Percentiles rank a stretch among this genome's conserved stretches.
These are phyloP conservation scores for Xanthia icteritia DNA, from an alignment of 2,888 invertebrate genomes.

Conservation along the genomic window DNA sequence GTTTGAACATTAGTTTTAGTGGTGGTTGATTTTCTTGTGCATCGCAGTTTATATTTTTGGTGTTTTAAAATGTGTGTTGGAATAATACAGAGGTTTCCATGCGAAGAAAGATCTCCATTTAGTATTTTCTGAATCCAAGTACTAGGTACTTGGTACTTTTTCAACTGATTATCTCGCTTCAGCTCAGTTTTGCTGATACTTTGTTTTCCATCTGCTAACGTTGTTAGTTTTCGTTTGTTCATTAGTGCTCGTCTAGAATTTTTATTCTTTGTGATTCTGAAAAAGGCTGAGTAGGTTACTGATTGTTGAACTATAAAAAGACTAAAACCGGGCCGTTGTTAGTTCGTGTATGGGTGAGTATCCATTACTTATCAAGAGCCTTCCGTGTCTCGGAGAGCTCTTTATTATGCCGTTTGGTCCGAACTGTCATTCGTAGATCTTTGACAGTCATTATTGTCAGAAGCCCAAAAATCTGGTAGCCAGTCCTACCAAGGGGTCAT, in stretches of 20 bases:
- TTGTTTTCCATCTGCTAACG: neutral
- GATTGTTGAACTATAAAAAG: neutral
- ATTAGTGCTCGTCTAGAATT: slow-evolving; percentile 2
- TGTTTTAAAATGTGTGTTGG: neutral
- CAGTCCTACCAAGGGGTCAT: no score
- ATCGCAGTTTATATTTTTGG: neutral
- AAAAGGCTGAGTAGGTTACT: neutral
- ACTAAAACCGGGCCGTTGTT: neutral
- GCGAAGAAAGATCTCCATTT: neutral
- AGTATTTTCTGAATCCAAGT: neutral
- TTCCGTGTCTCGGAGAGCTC: no score
- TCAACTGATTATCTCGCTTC: neutral
- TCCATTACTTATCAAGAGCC: no score
- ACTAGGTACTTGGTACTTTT: neutral
- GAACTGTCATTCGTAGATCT: no score
- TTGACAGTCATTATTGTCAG: no score
- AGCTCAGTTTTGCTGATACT: neutral
- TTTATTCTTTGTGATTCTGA: neutral
- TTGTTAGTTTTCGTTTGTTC: slow-evolving; percentile 12
- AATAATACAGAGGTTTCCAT: neutral
- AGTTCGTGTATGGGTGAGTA: no score
- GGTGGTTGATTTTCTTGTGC: neutral
- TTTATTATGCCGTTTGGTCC: no score
- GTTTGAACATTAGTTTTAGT: slow-evolving; percentile 19
- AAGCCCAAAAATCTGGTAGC: no score